These are phyloP conservation scores for Drosophila kokeensis DNA, from an alignment of 2,888 invertebrate genomes.

Conservation along the genomic window DNA sequence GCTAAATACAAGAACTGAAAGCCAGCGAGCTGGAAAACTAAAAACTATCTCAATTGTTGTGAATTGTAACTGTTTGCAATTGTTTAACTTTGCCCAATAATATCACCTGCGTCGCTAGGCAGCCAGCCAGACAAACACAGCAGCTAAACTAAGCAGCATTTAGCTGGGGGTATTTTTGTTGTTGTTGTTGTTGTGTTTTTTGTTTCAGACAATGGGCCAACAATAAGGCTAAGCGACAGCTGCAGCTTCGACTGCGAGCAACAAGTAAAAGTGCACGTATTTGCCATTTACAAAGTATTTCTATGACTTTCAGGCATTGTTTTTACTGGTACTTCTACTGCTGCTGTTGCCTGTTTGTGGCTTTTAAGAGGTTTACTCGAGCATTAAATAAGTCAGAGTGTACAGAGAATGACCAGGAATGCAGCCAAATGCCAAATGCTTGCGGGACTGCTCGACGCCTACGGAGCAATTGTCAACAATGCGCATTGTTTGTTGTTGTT, in stretches of 20 bases:
- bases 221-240: slow-evolving; percentile 30
- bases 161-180: slow-evolving; percentile 31
- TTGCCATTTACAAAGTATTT: slow-evolving; percentile 74
- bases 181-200: background rate
- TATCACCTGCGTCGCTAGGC: slow-evolving; percentile 68
- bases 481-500: slow-evolving; percentile 76
- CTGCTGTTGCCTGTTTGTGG: slow-evolving; percentile 31
- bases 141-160: slow-evolving; percentile 66
- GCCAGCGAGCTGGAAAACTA: slow-evolving; percentile 49
- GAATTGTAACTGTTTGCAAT: slow-evolving; percentile 67
- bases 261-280: slow-evolving; percentile 74
- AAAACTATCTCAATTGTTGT: slow-evolving; percentile 73
- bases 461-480: slow-evolving; percentile 73
- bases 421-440: slow-evolving; percentile 41
- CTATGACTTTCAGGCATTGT: slow-evolving; percentile 69
- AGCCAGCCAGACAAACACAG: slow-evolving; percentile 20
- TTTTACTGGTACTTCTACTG: slow-evolving; percentile 37
- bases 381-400: slow-evolving; percentile 80
- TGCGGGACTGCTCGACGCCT: slow-evolving; percentile 36
- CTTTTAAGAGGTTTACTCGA: slow-evolving; percentile 72
- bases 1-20: slow-evolving; percentile 4
- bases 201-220: slow-evolving; percentile 35
- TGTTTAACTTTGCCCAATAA: slow-evolving; percentile 76
- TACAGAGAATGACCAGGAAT: slow-evolving; percentile 32
- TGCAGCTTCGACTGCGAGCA: slow-evolving; percentile 36